A percentile compares a stretch with the other conserved stretches of the same genome.
These are phyloP conservation scores for Sciaenops ocellatus DNA, from an alignment of 2,797 vertebrate genomes.

Conservation along the genomic window DNA sequence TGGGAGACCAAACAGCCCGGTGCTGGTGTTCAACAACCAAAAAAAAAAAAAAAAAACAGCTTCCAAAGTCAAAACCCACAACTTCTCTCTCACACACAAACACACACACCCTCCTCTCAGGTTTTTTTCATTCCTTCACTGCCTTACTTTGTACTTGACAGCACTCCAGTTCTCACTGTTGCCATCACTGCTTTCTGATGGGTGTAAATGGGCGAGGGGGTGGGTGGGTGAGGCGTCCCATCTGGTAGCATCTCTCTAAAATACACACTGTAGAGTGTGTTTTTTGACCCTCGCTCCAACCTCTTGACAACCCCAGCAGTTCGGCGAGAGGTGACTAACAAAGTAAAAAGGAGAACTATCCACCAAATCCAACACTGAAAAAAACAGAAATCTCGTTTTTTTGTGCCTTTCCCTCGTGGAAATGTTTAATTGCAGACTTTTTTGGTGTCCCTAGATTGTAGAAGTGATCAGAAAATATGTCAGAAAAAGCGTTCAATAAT, in stretches of 20 bases:
- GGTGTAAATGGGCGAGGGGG: slow-evolving; percentile 41
- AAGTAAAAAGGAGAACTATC: slow-evolving; percentile 37
- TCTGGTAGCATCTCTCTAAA: slow-evolving; percentile 23
- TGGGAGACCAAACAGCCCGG: slow-evolving; percentile 64
- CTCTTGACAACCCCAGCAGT: slow-evolving; percentile 45
- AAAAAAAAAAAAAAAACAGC: slow-evolving; percentile 38
- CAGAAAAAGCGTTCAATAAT: slow-evolving; percentile 37
- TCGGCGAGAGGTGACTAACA: slow-evolving; percentile 32
- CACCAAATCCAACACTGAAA: slow-evolving; percentile 17
- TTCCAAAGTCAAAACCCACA: slow-evolving; percentile 60
- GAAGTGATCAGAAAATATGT: slow-evolving; percentile 54
- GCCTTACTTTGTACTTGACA: slow-evolving; percentile 49
- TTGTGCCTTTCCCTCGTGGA: slow-evolving; percentile 2
- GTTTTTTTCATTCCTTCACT: slow-evolving; percentile 26
- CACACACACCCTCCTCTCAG: slow-evolving; percentile 18
- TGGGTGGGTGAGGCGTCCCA: slow-evolving; percentile 36
- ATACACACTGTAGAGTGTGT: slow-evolving; percentile 10
- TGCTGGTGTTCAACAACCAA: slow-evolving; percentile 55
- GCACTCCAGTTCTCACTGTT: slow-evolving; percentile 33
- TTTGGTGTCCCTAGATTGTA: slow-evolving; percentile 8
- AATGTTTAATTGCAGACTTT: slow-evolving; percentile 34
- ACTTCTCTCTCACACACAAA: slow-evolving; percentile 9
- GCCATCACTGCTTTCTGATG: slow-evolving; percentile 35
- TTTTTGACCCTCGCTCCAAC: slow-evolving; percentile 18
- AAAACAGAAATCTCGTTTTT: slow-evolving; percentile 6